Evolutionary conservation across 1,140 invertebrate genomes (phyloP).

Genomic region (Caenorhabditis elegans): DNA sequence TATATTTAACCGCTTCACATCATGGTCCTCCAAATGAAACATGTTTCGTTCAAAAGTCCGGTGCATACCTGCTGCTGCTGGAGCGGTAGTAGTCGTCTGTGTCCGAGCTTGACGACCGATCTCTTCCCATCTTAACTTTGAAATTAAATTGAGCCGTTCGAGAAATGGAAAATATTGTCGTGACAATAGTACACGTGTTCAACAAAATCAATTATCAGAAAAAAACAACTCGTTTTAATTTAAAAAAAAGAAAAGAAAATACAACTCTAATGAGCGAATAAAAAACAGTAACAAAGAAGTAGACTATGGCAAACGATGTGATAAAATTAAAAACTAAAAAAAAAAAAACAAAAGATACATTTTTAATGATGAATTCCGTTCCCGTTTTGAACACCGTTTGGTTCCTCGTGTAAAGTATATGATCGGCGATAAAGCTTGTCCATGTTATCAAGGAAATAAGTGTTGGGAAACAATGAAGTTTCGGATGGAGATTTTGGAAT

Average conservation of each 20-base stretch:
- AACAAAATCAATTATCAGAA: neutral
- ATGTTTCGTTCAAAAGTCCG: no score
- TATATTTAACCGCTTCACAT: no score
- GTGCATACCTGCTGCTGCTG: neutral
- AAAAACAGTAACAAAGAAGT: neutral
- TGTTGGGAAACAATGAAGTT: slow-evolving; percentile 45
- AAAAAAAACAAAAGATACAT: neutral
- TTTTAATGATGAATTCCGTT: slow-evolving; percentile 4
- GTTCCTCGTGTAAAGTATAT: slow-evolving; percentile 26
- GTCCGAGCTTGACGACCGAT: slow-evolving; percentile 4
- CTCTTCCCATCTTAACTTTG: neutral
- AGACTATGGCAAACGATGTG: neutral
- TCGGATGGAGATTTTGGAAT: slow-evolving; percentile 9
- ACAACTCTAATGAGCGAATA: neutral
- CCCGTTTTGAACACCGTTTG: neutral
- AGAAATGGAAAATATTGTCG: no score
- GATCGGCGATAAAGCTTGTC: slow-evolving; percentile 40
- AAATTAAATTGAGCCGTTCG: no score
- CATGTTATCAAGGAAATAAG: slow-evolving; percentile 53
- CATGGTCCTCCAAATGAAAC: no score
- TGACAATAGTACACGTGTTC: no score
- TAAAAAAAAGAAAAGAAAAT: neutral
- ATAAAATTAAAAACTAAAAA: neutral
- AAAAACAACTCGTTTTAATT: neutral
- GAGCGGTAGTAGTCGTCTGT: neutral